Conservation (phyloP, 2,113 vertebrate genomes). For the Oncorhynchus masou region DNA sequence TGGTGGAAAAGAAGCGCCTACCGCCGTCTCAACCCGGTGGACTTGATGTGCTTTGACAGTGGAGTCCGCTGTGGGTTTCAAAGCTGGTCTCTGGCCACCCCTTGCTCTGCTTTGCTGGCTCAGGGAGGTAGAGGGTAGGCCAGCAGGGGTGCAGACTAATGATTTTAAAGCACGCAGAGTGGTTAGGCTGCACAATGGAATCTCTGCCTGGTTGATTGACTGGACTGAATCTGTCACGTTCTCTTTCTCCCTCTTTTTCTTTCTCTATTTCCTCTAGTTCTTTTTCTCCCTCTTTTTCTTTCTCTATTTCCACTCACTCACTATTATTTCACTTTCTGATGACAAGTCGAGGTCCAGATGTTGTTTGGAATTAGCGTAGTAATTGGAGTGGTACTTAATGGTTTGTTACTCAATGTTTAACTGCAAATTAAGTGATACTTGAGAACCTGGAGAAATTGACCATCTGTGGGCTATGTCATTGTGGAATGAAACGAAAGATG, state of each 20-base stretch:
- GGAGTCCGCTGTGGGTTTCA: conserved; percentile 12
- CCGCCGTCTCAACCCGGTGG: neutral
- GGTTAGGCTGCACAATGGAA: neutral
- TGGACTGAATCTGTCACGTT: conserved; percentile 3
- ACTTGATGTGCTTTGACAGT: conserved; percentile 30
- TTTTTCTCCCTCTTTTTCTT: too few relatives aligned
- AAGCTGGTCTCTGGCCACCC: conserved; percentile 11
- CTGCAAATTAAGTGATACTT: neutral
- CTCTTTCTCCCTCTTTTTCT: neutral
- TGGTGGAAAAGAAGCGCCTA: neutral
- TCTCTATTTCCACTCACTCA: too few relatives aligned
- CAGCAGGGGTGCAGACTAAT: conserved; percentile 56
- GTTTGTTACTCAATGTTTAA: neutral
- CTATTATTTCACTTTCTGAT: too few relatives aligned
- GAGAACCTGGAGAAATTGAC: neutral
- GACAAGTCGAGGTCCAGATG: conserved; percentile 7
- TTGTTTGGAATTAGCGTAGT: conserved; percentile 16
- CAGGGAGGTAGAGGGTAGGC: conserved; percentile 18
- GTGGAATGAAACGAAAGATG: neutral
- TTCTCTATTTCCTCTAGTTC: neutral
- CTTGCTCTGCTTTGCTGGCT: conserved; percentile 16
- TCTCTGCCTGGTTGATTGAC: conserved; percentile 19
- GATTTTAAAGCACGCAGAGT: conserved; percentile 51
- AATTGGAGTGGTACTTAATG: conserved; percentile 8
- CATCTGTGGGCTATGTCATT: neutral